A percentile compares a stretch with the other conserved stretches of the same genome.
Evolutionary conservation across 2,113 vertebrate genomes (phyloP).

Genomic region (Ceyx margarethae): DNA sequence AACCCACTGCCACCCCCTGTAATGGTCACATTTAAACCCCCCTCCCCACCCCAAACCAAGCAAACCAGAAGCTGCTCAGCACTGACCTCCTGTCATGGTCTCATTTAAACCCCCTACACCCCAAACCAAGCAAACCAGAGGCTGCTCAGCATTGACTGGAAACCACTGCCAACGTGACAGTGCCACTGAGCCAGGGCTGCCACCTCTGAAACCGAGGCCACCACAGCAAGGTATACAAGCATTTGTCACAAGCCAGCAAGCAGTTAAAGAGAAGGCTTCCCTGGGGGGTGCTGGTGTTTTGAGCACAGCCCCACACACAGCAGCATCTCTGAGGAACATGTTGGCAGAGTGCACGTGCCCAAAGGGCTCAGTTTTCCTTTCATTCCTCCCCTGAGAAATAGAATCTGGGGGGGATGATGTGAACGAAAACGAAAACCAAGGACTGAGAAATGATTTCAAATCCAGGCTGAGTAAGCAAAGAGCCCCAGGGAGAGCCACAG

Average conservation of each 20-base stretch:
- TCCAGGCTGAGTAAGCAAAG: neutral
- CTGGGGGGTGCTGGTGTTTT: fast-evolving
- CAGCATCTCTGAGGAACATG: fast-evolving
- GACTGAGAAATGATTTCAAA: neutral
- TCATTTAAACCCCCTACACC: neutral
- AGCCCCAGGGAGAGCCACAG: neutral
- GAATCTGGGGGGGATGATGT: fast-evolving
- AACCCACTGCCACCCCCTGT: neutral
- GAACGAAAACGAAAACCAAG: neutral
- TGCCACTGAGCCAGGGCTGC: neutral
- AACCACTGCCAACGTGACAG: fast-evolving
- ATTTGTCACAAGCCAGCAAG: neutral
- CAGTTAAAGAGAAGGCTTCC: neutral
- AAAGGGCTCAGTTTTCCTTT: neutral
- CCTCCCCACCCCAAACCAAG: neutral
- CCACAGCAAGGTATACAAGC: too few species aligned
- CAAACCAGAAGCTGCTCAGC: fast-evolving
- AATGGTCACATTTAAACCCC: neutral
- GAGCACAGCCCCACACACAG: fast-evolving
- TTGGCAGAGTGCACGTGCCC: fast-evolving
- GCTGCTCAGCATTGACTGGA: neutral
- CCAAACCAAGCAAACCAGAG: neutral
- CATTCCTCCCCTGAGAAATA: neutral
- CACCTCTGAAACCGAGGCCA: fast-evolving
- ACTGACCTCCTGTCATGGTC: neutral